Conservation (phyloP, 2,888 invertebrate species). For the Iselma pallidipennis region DNA sequence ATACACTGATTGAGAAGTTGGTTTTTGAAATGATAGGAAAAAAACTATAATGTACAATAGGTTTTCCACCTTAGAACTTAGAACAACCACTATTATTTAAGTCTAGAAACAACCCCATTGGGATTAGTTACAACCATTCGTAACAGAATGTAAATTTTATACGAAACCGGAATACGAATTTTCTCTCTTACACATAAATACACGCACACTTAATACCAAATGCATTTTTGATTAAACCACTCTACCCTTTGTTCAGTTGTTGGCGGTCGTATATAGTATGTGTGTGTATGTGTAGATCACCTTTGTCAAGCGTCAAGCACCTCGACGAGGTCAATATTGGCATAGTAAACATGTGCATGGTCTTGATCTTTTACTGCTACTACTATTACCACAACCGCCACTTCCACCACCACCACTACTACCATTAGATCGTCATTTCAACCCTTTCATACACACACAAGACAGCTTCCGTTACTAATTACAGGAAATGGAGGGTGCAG, state of each 20-base stretch:
- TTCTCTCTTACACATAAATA: not conserved
- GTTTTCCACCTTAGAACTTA: too few species aligned
- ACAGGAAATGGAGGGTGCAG: not conserved
- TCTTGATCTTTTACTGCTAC: not conserved
- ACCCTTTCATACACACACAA: not conserved
- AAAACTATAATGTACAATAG: too few species aligned
- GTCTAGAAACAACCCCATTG: not conserved
- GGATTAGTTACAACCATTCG: not conserved
- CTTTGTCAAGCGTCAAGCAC: slow-evolving; percentile 17
- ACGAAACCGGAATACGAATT: too few species aligned
- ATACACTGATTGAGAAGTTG: slow-evolving; percentile 16
- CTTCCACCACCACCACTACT: not conserved
- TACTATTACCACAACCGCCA: not conserved
- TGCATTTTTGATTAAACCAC: not conserved
- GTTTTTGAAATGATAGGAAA: too few species aligned
- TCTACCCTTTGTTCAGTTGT: not conserved
- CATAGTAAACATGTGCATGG: slow-evolving; percentile 25
- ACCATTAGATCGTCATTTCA: not conserved
- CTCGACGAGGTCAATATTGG: slow-evolving; percentile 23
- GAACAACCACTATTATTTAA: not conserved
- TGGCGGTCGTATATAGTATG: too few species aligned
- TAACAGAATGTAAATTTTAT: not conserved
- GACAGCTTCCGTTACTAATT: not conserved
- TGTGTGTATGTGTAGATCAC: slow-evolving; percentile 4
- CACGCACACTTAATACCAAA: not conserved